phyloP scores from a whole-genome alignment of 2,888 invertebrate genomes.

The Archips crataeganus region DNA sequence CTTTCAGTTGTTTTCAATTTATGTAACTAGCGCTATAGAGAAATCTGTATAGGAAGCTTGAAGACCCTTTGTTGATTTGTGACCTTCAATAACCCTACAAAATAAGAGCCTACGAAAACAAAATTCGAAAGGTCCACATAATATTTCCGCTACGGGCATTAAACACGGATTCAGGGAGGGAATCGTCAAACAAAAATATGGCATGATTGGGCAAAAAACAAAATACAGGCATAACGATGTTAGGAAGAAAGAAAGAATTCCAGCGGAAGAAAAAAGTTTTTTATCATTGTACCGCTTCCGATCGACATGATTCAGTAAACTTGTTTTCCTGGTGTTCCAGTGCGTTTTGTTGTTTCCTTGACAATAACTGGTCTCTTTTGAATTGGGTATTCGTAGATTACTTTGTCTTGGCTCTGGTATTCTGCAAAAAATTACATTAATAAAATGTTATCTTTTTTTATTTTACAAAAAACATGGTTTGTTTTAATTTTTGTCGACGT shows the following conservation, averaged over 20 bases:
- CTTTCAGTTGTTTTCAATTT: too few species aligned
- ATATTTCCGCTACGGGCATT: constrained; percentile 5
- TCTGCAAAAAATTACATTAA: too few species aligned
- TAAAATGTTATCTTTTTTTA: too few species aligned
- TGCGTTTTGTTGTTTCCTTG: neutral
- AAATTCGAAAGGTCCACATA: neutral
- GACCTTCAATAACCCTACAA: neutral
- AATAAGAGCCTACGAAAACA: neutral
- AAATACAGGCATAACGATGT: constrained; percentile 12
- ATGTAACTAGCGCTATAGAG: too few species aligned
- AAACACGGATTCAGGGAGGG: neutral
- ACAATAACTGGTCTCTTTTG: neutral
- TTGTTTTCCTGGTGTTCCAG: constrained; percentile 6
- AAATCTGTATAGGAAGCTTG: too few species aligned
- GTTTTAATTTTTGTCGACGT: too few species aligned
- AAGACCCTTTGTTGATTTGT: too few species aligned
- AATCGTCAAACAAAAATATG: constrained; percentile 17
- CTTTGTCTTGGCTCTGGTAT: neutral
- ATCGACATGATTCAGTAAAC: constrained; percentile 19
- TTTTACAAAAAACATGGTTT: too few species aligned
- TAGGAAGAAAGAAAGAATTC: neutral
- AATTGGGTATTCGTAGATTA: neutral
- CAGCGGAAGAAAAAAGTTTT: constrained; percentile 11
- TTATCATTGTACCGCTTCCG: constrained; percentile 23
- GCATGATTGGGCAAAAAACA: constrained; percentile 8